Evolutionary conservation across 2,888 invertebrate species (phyloP).

Genomic region (Eupsilia transversa): DNA sequence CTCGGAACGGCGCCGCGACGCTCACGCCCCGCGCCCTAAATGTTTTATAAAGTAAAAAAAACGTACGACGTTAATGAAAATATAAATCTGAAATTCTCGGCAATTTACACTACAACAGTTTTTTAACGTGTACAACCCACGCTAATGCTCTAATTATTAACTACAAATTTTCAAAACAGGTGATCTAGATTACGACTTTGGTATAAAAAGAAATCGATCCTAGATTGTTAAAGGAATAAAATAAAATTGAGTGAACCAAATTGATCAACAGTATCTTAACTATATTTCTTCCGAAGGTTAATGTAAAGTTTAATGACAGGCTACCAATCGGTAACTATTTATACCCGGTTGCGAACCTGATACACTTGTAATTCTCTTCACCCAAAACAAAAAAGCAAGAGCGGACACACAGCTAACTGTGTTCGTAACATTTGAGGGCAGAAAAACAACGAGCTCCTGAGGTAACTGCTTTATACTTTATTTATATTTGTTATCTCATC

Average conservation of each 20-base stretch:
- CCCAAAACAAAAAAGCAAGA: constrained; percentile 51
- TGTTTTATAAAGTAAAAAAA: constrained; percentile 79
- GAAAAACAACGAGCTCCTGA: constrained; percentile 58
- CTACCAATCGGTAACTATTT: constrained; percentile 53
- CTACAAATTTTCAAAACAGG: constrained; percentile 17
- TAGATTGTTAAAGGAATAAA: constrained; percentile 18
- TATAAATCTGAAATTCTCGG: constrained; percentile 71
- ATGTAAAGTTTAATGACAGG: constrained; percentile 37
- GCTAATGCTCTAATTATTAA: constrained; percentile 51
- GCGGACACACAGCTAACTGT: constrained; percentile 55
- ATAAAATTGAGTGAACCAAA: constrained; percentile 36
- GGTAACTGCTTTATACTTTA: constrained; percentile 52
- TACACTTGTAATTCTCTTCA: constrained; percentile 58
- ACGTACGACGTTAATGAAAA: constrained; percentile 82
- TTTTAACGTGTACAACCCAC: constrained; percentile 56
- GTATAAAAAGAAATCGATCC: constrained; percentile 16
- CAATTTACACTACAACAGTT: constrained; percentile 63
- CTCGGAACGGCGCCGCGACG: constrained; percentile 77
- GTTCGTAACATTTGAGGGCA: constrained; percentile 50
- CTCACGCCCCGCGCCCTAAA: constrained; percentile 83
- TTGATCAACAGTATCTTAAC: constrained; percentile 25
- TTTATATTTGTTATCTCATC: constrained; percentile 60
- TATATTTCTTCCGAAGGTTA: constrained; percentile 38
- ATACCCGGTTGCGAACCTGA: constrained; percentile 59
- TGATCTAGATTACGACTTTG: constrained; percentile 43